phyloP scores from a whole-genome alignment of 2,113 vertebrate species.

The Anolis carolinensis region DNA sequence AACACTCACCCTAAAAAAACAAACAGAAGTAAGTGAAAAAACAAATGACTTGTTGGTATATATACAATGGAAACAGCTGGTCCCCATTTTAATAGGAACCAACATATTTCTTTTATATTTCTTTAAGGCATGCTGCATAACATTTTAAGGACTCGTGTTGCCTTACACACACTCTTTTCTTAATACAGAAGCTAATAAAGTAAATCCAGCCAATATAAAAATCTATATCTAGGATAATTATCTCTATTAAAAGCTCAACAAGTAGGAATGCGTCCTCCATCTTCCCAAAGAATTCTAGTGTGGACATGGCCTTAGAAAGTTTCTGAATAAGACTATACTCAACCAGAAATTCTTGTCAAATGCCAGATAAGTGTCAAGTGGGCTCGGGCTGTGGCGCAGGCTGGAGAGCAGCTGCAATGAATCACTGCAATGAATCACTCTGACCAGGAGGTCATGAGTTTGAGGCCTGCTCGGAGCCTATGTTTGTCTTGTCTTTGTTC shows the following conservation, averaged over 20 bases:
- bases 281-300: neutral
- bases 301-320: neutral
- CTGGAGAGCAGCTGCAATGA: too few relatives aligned
- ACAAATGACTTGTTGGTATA: neutral
- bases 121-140: neutral
- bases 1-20: slow-evolving; percentile 83
- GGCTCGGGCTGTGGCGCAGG: too few relatives aligned
- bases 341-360: neutral
- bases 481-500: too few relatives aligned
- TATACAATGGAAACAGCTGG: neutral
- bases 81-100: neutral
- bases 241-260: slow-evolving; percentile 29
- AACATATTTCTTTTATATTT: slow-evolving; percentile 3
- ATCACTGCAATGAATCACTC: too few relatives aligned
- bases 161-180: neutral
- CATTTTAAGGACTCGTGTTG: neutral
- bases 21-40: slow-evolving; percentile 17
- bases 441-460: too few relatives aligned
- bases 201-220: slow-evolving; percentile 16
- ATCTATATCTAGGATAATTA: slow-evolving; percentile 24
- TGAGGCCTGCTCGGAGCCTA: too few relatives aligned
- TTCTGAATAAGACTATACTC: neutral
- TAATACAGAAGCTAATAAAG: slow-evolving; percentile 14
- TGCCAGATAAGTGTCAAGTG: neutral
- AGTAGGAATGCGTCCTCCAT: neutral